These are phyloP conservation scores for Clarias fuscus DNA, from an alignment of 2,797 vertebrate species.

Conservation along the genomic window DNA sequence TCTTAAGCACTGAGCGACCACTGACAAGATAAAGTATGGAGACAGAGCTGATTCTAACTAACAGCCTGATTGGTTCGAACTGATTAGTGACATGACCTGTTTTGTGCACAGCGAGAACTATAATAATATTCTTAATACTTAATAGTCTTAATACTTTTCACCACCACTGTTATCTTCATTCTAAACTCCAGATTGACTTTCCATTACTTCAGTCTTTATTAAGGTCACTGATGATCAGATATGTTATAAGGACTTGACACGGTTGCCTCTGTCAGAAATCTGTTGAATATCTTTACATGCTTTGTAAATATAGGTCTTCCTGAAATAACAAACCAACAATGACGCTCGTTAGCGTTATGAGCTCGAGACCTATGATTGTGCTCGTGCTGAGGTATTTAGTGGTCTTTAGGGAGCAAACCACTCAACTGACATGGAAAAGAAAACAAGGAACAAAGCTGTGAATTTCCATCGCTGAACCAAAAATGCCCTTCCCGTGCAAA, in stretches of 20 bases:
- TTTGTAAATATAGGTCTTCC: background rate
- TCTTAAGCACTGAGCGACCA: too few species aligned
- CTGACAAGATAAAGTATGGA: background rate
- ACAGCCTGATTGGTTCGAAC: too few species aligned
- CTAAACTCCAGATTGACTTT: background rate
- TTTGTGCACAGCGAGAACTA: too few species aligned
- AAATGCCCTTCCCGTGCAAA: constrained; percentile 3
- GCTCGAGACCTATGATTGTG: background rate
- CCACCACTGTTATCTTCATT: background rate
- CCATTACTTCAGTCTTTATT: background rate
- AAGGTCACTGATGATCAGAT: background rate
- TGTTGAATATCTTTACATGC: background rate
- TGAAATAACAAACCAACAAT: constrained; percentile 32
- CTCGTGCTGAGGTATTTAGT: constrained; percentile 32
- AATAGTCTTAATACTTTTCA: too few species aligned
- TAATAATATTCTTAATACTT: too few species aligned
- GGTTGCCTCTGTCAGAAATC: background rate
- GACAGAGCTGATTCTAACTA: too few species aligned
- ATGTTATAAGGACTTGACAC: background rate
- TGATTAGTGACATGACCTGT: too few species aligned
- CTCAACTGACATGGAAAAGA: constrained; percentile 5
- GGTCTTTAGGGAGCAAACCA: constrained; percentile 12
- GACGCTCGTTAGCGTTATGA: constrained; percentile 3
- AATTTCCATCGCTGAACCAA: constrained; percentile 19
- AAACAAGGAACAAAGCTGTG: constrained; percentile 41